A percentile compares a stretch with the other conserved stretches of the same genome.
These are phyloP conservation scores for Ceratosolen fusciceps DNA, from an alignment of 1,140 invertebrate genomes.

Conservation along the genomic window DNA sequence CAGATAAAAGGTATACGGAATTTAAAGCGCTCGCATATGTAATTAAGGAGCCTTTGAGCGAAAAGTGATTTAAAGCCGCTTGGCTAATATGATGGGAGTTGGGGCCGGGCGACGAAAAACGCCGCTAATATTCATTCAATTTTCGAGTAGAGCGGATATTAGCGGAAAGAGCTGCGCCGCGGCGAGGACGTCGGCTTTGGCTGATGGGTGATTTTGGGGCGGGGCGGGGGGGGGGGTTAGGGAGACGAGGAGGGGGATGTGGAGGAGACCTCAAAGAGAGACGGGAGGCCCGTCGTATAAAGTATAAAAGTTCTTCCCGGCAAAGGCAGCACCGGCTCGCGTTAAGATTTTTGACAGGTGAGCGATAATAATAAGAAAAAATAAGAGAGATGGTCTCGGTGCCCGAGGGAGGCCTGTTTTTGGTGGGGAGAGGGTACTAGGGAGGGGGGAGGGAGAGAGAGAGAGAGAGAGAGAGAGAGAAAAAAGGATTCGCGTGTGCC, in stretches of 20 bases:
- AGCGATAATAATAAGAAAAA: too few species aligned
- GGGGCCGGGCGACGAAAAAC: neutral
- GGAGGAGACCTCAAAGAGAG: neutral
- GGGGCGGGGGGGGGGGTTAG: too few species aligned
- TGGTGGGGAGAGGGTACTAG: too few species aligned
- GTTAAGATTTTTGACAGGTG: constrained; percentile 24
- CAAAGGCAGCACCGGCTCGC: neutral
- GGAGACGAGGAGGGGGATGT: too few species aligned
- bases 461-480: too few species aligned
- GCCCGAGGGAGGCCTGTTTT: too few species aligned
- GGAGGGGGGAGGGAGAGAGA: too few species aligned
- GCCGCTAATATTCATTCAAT: neutral
- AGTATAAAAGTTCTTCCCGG: constrained; percentile 20
- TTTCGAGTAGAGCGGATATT: neutral
- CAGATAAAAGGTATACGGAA: too few species aligned
- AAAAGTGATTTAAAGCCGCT: neutral
- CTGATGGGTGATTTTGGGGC: too few species aligned
- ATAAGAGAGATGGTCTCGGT: too few species aligned
- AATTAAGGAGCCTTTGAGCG: neutral
- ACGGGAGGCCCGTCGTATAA: neutral
- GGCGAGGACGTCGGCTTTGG: too few species aligned
- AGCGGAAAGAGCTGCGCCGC: constrained; percentile 7
- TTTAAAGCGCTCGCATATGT: neutral
- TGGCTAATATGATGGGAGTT: neutral
- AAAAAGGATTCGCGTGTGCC: constrained; percentile 1